Conservation (phyloP, 35 echinoderm and acorn worm species). For the Heliocidaris tuberculata region DNA sequence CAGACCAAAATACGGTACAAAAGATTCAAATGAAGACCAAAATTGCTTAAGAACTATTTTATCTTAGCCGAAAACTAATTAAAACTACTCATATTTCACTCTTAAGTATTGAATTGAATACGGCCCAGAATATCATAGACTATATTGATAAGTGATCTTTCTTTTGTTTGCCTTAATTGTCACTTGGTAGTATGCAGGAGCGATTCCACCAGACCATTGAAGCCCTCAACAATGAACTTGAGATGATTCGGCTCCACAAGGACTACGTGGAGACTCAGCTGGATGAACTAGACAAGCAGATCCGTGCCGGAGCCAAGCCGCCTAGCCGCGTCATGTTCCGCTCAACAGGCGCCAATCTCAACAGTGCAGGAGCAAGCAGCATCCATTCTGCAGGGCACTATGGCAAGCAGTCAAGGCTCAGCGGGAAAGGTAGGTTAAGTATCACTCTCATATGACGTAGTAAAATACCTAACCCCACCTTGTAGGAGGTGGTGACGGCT, state of each 20-base stretch:
- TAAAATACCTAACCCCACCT: no score
- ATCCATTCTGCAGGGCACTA: slow-evolving; percentile 24
- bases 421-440: slow-evolving; percentile 67
- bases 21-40: no score
- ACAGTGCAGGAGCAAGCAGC: neutral
- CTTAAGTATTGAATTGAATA: no score
- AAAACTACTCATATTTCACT: no score
- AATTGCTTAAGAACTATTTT: no score
- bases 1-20: no score
- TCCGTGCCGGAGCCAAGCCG: slow-evolving; percentile 53
- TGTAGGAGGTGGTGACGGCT: slow-evolving; percentile 50
- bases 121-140: no score
- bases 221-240: slow-evolving; percentile 73
- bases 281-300: slow-evolving; percentile 64
- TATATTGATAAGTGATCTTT: no score
- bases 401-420: slow-evolving; percentile 66
- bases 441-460: no score
- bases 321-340: slow-evolving; percentile 65
- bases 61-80: no score
- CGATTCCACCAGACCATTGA: slow-evolving; percentile 89
- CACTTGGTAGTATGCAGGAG: slow-evolving; percentile 54
- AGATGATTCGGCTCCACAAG: slow-evolving; percentile 88
- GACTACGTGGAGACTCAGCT: slow-evolving; percentile 79
- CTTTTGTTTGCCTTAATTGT: neutral
- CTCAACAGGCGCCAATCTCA: neutral